Evolutionary conservation across 1,140 invertebrate species (phyloP), one percentile per base, ranked within the genome.

Genomic region (Theocolax elegans): DNA sequence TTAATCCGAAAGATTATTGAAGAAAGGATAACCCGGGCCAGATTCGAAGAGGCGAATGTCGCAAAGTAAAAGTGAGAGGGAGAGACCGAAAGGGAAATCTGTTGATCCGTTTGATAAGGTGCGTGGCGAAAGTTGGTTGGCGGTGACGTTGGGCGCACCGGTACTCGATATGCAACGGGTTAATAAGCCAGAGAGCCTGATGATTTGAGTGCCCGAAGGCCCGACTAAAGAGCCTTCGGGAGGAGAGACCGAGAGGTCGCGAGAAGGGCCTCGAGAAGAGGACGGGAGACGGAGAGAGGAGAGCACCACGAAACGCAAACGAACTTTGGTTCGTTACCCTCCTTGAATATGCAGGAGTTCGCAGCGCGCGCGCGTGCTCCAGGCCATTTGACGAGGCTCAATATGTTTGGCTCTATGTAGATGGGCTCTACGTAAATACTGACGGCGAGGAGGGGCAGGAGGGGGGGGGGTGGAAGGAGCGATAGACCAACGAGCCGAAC

Each of bases 291-390:
- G n/a, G n/a, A n/a, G n/a, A n/a, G n/a, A n/a, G n/a, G n/a, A n/a
- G n/a, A n/a, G n/a, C n/a, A n/a, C n/a, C 29, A 35, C 15, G 17
- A 67, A 56, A 67, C 25, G 76, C 74, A 79, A 80, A 79, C 78
- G 75, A 81, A 83, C 80, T 83, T 83, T 83, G 79, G 78, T 81
- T 82, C 80, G 82, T 84, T 83, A 83, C 75, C n/a, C 76, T 83
- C 76, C 78, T 83, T 84, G 83, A 85, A 84, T 85, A 85, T 84
- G 84, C 82, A 85, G 72, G 75, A 84, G 79, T 81, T 80, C n/a
- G n/a, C n/a, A n/a, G n/a, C n/a, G 80, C 76, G 80, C 78, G 42
- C 51, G 74, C 79, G 79, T 82, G 80, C 81, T 78, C 74, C 72
- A 68, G 78, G 80, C 80, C 78, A 81, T 83, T 83, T 80, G 73